Base-by-base conservation (phyloP, 2,113 vertebrate species). In the Miniopterus natalensis region DNA sequence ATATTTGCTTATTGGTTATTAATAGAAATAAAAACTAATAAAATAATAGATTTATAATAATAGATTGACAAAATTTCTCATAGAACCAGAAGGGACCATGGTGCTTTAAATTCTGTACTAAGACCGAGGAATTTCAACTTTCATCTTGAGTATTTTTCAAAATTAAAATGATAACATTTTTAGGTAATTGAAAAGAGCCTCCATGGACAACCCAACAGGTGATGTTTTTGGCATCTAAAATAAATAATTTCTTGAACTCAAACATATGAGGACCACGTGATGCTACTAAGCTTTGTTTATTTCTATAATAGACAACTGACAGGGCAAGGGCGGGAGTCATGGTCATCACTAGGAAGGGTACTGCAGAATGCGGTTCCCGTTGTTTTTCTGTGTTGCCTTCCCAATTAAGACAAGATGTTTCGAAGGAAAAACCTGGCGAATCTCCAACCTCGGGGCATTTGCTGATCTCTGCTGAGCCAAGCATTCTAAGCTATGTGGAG, bases 1-100 rank as follows among this genome's bases (percentile, higher is more conserved):
- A 36, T 71, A 45, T 84, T 71, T 96, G 23, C 21, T 74, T 86
- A 49, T 10, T 84, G 27, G 49, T 23, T 86, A 53, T 42, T 83
- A 47, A 92, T 31, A 47, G 11, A 96, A 63, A 95, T 85, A 55
- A 86, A 95, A 92, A 53, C 4, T 15, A 83, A 61, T 47, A 70
- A 87, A 94, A 66, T 59, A 92, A 74, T 84, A 51, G 5, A 49
- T 57, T 79, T 6, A 59, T 81, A 47, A 92, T 40, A 70, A 20
- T 5, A 53, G 59, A 59, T 61, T 36, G 21, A 73, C 4, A 40
- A 66, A 68, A 57, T 27, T 87, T 84, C 51, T 92, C 65, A 61
- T 4, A 47, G 49, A 90, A 70, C 8, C 10, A 55, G 23, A 80
- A 80, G 42, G 18, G 13, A 51, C 6, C 10, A 21, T 5, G 10